Percentiles rank a stretch among this genome's conserved stretches.
phyloP scores from a whole-genome alignment of 2,113 vertebrate species.

The Chauna torquata region DNA sequence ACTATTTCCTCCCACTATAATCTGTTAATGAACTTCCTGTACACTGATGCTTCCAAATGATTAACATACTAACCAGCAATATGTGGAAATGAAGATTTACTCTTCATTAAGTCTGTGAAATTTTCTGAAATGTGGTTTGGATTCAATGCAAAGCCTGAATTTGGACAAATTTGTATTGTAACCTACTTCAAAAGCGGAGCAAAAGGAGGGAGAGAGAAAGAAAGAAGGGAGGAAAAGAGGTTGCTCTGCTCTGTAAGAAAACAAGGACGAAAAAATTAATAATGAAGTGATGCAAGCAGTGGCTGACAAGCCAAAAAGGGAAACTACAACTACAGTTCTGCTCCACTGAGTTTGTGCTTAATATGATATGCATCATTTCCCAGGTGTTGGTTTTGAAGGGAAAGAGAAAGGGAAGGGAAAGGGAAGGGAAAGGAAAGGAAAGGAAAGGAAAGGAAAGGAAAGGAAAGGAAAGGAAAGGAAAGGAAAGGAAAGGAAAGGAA shows the following conservation, averaged over 20 bases:
- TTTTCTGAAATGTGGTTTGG: not conserved
- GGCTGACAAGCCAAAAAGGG: not conserved
- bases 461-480: not conserved
- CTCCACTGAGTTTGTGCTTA: not conserved
- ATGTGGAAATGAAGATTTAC: not conserved
- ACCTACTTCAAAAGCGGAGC: not conserved
- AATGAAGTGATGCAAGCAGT: not conserved
- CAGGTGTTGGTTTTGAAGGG: not conserved
- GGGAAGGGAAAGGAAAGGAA: too few relatives aligned
- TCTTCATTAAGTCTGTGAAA: not conserved
- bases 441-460: not conserved
- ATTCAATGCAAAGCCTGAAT: not conserved
- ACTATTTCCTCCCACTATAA: not conserved
- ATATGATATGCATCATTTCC: not conserved
- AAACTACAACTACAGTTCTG: not conserved
- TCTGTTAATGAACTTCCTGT: not conserved
- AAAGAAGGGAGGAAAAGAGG: not conserved
- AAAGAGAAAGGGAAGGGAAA: not conserved
- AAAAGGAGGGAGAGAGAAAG: not conserved
- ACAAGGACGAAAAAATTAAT: not conserved
- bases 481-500: too few relatives aligned
- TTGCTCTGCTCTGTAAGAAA: not conserved
- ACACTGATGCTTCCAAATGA: not conserved
- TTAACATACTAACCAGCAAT: not conserved
- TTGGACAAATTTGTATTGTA: not conserved